These are phyloP conservation scores for Etia nguti DNA, from an alignment of 2,113 vertebrate species.

Conservation along the genomic window DNA sequence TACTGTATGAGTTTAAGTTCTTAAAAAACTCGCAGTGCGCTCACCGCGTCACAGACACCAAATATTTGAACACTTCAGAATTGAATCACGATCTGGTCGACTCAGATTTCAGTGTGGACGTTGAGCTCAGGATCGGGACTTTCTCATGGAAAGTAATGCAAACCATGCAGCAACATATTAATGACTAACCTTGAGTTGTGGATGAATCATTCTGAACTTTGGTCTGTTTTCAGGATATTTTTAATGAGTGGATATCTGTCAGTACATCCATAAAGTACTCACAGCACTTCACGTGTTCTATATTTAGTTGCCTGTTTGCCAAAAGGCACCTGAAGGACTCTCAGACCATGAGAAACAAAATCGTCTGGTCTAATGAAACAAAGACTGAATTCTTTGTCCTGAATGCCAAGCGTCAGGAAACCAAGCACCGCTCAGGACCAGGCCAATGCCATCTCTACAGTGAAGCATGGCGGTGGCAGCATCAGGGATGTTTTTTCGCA, in stretches of 20 bases:
- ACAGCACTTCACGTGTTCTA: background rate
- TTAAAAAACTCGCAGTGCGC: background rate
- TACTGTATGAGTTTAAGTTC: background rate
- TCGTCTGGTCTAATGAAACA: background rate
- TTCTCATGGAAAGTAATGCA: background rate
- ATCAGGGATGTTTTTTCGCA: background rate
- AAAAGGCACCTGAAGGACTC: background rate
- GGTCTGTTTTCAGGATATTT: background rate
- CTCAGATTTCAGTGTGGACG: background rate
- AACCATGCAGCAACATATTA: background rate
- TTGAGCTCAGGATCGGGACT: background rate
- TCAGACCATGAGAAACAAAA: background rate
- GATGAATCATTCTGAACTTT: background rate
- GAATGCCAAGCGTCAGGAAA: background rate
- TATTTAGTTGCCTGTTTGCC: background rate
- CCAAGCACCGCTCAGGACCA: background rate
- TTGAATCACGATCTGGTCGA: background rate
- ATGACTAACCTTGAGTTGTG: accelerated
- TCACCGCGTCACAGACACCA: too few species aligned
- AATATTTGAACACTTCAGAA: background rate
- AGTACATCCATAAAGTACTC: too few species aligned
- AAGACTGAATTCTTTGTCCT: background rate
- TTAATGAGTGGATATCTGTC: too few species aligned
- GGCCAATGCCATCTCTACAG: background rate
- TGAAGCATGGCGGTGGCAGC: background rate